Conservation (phyloP, 2,113 vertebrate genomes). For the Upupa epops region DNA sequence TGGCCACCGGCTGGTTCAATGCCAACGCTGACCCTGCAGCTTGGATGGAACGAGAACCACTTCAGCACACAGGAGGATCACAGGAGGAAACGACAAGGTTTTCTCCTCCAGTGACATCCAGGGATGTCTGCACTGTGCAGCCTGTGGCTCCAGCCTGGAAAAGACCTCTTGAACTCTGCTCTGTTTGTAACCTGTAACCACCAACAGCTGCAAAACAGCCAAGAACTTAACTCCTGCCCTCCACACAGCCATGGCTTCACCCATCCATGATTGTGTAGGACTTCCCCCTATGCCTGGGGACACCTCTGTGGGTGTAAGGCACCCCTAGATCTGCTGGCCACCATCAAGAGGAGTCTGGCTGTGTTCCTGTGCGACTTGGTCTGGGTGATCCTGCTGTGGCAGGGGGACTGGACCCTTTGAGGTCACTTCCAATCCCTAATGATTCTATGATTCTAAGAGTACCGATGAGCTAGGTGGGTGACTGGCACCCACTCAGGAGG, state of each 20-base stretch:
- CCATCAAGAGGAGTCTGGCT: no score
- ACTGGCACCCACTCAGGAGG: background rate
- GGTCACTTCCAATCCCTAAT: no score
- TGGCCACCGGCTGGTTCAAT: accelerated
- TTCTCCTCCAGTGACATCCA: background rate
- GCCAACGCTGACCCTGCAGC: accelerated
- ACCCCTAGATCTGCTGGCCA: no score
- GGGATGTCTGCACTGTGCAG: accelerated
- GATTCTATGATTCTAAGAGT: no score
- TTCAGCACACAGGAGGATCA: background rate
- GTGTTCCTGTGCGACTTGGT: no score
- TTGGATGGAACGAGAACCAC: background rate
- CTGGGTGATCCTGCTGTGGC: no score
- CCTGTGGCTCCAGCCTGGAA: background rate
- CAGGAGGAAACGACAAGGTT: background rate
- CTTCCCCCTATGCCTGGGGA: background rate
- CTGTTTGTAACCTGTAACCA: background rate
- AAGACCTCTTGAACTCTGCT: background rate
- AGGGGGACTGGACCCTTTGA: no score
- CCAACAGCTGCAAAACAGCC: background rate
- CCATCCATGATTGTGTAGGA: accelerated
- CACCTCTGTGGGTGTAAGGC: no score
- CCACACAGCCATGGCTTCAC: background rate
- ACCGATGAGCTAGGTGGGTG: accelerated
- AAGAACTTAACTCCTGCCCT: background rate